Evolutionary conservation across 1,140 invertebrate species (phyloP).

Genomic region (Pollicipes pollicipes): DNA sequence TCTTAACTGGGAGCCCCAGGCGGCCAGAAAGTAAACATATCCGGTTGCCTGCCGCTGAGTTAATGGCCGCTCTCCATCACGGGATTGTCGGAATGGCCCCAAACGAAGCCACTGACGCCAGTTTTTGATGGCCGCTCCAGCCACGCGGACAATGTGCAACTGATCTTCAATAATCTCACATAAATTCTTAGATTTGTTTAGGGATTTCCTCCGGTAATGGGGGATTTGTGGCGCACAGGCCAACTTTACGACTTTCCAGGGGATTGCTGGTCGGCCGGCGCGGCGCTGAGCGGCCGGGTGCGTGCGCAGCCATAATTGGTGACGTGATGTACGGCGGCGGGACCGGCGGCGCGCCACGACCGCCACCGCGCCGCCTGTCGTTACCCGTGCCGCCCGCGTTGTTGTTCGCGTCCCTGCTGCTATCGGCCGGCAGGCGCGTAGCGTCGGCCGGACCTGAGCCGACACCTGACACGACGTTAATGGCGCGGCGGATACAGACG

Average conservation of each 20-base stretch:
- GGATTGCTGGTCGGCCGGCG: neutral
- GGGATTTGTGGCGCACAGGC: neutral
- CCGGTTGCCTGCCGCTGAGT: neutral
- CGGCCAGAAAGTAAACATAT: neutral
- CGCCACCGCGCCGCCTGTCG: neutral
- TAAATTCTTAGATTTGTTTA: slow-evolving; percentile 2
- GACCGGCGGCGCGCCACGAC: too few relatives aligned
- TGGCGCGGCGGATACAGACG: too few relatives aligned
- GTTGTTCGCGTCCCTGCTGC: too few relatives aligned
- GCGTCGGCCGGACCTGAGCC: too few relatives aligned
- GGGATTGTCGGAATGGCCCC: neutral
- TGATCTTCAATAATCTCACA: slow-evolving; percentile 2
- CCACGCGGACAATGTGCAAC: slow-evolving; percentile 1
- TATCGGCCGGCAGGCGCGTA: too few relatives aligned
- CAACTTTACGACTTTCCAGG: slow-evolving; percentile 1
- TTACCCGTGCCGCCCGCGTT: neutral
- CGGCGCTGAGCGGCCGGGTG: too few relatives aligned
- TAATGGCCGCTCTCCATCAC: neutral
- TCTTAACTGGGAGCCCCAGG: neutral
- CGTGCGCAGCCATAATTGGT: neutral
- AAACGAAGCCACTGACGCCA: neutral
- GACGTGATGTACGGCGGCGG: neutral
- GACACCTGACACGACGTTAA: too few relatives aligned
- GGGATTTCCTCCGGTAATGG: neutral
- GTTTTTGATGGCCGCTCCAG: neutral